phyloP scores from a whole-genome alignment of 2,797 vertebrate genomes.

The Steatocranus sp. region DNA sequence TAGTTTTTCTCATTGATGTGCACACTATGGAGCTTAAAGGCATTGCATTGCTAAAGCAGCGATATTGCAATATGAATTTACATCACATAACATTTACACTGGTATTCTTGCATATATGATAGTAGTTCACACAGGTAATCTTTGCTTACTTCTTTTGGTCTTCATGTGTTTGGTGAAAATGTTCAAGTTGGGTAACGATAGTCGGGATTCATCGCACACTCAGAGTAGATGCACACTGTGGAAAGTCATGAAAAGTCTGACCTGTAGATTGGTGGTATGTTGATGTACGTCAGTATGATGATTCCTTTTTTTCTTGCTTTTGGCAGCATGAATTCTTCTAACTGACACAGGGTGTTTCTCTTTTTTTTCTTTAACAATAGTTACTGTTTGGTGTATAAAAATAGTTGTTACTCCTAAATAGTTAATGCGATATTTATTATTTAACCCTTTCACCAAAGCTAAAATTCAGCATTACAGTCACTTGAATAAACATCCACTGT shows the following conservation, averaged over 20 bases:
- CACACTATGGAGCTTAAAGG: neutral
- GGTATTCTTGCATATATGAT: neutral
- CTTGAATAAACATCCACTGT: neutral
- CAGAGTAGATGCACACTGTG: neutral
- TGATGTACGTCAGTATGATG: neutral
- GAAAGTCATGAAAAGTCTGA: neutral
- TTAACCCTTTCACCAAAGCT: neutral
- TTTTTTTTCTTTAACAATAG: neutral
- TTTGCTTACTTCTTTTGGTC: neutral
- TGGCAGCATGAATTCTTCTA: neutral
- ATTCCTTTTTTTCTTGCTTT: neutral
- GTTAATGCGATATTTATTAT: neutral
- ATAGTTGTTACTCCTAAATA: neutral
- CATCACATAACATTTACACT: neutral
- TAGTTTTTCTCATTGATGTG: neutral
- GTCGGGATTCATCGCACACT: neutral
- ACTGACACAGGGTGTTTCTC: accelerated
- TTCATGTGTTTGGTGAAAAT: neutral
- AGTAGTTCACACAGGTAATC: neutral
- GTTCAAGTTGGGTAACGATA: neutral
- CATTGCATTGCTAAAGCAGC: neutral
- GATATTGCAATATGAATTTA: neutral
- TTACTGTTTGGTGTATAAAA: neutral
- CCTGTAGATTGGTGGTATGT: neutral
- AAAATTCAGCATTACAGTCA: neutral